These are phyloP conservation scores for Pseudorhombus dupliciocellatus DNA, from an alignment of 2,113 vertebrate species.

Conservation along the genomic window DNA sequence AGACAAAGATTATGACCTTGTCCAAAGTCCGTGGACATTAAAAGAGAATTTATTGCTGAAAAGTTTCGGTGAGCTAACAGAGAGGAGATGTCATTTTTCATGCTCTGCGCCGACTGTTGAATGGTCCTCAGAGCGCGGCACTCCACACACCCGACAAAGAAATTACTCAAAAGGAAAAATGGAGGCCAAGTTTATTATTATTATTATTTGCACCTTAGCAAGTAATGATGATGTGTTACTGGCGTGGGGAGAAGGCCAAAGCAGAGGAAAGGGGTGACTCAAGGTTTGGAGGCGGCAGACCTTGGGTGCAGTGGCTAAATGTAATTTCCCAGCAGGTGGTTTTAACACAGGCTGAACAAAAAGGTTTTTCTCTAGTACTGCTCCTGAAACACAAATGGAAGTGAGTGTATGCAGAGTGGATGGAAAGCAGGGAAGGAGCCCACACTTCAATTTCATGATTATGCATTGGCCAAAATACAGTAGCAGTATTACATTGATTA, in stretches of 20 bases:
- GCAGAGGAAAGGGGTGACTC: constrained; percentile 24
- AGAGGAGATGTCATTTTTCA: constrained; percentile 49
- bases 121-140: constrained; percentile 30
- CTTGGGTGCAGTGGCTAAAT: constrained; percentile 25
- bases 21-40: constrained; percentile 38
- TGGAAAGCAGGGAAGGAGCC: not conserved
- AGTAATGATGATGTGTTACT: constrained; percentile 56
- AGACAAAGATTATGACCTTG: constrained; percentile 64
- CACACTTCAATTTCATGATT: not conserved
- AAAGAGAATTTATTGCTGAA: constrained; percentile 51
- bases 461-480: not conserved
- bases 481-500: not conserved
- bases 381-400: not conserved
- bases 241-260: constrained; percentile 9
- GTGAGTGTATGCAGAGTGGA: not conserved
- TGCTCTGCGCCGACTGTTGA: constrained; percentile 43
- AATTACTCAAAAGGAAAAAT: constrained; percentile 44
- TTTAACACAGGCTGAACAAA: constrained; percentile 7
- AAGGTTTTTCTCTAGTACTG: not conserved
- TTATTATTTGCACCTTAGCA: constrained; percentile 39
- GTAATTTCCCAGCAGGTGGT: constrained; percentile 38
- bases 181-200: constrained; percentile 1
- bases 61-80: constrained; percentile 36
- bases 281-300: constrained; percentile 4
- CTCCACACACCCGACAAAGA: constrained; percentile 9